These are phyloP conservation scores for Contarinia nasturtii DNA, from an alignment of 1,140 invertebrate genomes.

Conservation along the genomic window DNA sequence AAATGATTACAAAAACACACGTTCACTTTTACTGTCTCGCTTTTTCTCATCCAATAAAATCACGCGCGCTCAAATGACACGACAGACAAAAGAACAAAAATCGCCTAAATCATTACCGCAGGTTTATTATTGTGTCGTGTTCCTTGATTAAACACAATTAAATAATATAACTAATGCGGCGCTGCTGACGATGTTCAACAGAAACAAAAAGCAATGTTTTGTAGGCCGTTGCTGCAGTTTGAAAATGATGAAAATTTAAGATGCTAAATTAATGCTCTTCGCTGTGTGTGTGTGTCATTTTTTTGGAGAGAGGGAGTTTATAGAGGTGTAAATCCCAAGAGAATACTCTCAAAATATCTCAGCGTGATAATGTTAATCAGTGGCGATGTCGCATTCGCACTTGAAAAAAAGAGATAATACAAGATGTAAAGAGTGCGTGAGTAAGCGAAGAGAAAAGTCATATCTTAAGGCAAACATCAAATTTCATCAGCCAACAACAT, in stretches of 20 bases:
- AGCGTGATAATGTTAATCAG: too few relatives aligned
- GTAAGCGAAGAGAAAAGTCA: too few relatives aligned
- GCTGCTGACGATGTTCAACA: neutral
- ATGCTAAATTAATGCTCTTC: neutral
- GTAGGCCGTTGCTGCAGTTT: neutral
- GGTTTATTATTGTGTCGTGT: neutral
- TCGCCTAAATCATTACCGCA: neutral
- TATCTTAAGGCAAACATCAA: too few relatives aligned
- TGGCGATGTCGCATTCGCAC: too few relatives aligned
- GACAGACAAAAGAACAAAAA: neutral
- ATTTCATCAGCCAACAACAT: neutral
- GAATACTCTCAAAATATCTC: neutral
- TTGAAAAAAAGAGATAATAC: too few relatives aligned
- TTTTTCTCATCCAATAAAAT: too few relatives aligned
- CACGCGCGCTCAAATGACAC: too few relatives aligned
- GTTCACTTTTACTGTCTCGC: too few relatives aligned
- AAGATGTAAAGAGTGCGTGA: too few relatives aligned
- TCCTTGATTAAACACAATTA: neutral
- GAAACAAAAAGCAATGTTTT: neutral
- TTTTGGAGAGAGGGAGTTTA: too few relatives aligned
- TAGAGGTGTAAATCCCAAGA: neutral
- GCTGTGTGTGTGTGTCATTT: too few relatives aligned
- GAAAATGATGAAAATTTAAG: neutral
- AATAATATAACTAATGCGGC: neutral
- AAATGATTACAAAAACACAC: neutral